These are phyloP conservation scores for Rhabditoides inermis DNA, from an alignment of 2,888 invertebrate genomes.

Conservation along the genomic window DNA sequence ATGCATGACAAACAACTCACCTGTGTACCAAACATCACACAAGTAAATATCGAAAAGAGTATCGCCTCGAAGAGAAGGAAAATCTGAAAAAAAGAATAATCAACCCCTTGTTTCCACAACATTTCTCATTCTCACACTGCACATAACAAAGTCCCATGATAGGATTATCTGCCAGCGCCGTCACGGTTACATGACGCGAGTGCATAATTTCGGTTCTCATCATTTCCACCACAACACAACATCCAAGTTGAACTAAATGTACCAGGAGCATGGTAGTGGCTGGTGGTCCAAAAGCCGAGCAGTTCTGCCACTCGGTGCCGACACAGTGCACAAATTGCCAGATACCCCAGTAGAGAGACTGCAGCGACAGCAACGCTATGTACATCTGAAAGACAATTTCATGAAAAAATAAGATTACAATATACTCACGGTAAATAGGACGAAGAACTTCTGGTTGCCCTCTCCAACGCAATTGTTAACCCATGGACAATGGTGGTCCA, in stretches of 20 bases:
- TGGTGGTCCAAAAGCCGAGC: constrained; percentile 84
- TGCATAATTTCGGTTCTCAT: too few species aligned
- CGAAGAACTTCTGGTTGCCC: constrained; percentile 98
- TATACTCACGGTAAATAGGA: constrained; percentile 80
- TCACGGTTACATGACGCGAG: too few species aligned
- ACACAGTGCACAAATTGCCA: constrained; percentile 90
- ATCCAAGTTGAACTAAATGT: too few species aligned
- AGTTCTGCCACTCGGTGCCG: constrained; percentile 61
- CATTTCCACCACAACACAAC: too few species aligned
- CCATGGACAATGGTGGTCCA: constrained; percentile 71
- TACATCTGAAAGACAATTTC: constrained; percentile 71
- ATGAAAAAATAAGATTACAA: constrained; percentile 6
- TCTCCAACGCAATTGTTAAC: constrained; percentile 98
- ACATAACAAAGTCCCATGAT: too few species aligned
- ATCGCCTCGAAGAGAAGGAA: constrained; percentile 87
- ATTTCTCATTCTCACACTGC: too few species aligned
- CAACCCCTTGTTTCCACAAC: too few species aligned
- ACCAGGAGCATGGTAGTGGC: constrained; percentile 79
- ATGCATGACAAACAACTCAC: too few species aligned
- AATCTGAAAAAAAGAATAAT: constrained; percentile 54
- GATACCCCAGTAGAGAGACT: constrained; percentile 80
- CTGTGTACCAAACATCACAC: constrained; percentile 92
- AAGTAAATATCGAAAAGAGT: constrained; percentile 91
- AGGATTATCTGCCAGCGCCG: too few species aligned
- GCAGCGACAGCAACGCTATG: constrained; percentile 88